phyloP scores from a whole-genome alignment of 2,797 vertebrate species.

The Anomalospiza imberbis region DNA sequence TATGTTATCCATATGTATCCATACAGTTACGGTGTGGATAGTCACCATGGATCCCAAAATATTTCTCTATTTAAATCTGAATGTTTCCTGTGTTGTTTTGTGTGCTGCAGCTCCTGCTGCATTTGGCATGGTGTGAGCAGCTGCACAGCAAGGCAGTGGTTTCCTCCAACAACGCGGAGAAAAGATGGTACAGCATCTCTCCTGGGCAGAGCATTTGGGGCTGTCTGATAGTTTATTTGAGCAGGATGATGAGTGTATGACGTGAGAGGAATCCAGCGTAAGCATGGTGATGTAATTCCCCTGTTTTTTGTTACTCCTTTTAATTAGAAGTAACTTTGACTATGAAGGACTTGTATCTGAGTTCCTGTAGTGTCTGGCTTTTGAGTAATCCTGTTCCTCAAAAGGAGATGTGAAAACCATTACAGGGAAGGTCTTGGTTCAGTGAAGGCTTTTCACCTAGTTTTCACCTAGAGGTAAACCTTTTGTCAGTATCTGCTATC shows the following conservation, averaged over 20 bases:
- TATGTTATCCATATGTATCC: too few species aligned
- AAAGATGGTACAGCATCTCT: background rate
- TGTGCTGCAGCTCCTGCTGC: background rate
- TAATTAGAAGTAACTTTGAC: background rate
- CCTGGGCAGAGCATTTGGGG: background rate
- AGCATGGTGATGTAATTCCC: background rate
- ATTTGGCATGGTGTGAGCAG: background rate
- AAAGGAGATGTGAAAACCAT: background rate
- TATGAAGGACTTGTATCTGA: background rate
- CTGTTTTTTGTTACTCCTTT: background rate
- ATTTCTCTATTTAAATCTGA: background rate
- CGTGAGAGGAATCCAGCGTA: accelerated
- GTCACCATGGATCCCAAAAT: background rate
- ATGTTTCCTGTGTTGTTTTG: background rate
- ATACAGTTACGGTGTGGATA: background rate
- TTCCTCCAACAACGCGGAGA: background rate
- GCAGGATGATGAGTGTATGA: background rate
- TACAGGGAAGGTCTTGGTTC: background rate
- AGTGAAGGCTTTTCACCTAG: background rate
- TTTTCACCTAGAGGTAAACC: background rate
- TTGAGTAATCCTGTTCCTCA: background rate
- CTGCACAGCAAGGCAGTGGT: background rate
- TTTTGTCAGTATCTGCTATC: slow-evolving; percentile 8
- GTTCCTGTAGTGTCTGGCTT: background rate
- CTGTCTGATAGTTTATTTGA: background rate